Evolutionary conservation across 2,888 invertebrate species (phyloP), one percentile per base, ranked within the genome.

Genomic region (Campoplex nolae): DNA sequence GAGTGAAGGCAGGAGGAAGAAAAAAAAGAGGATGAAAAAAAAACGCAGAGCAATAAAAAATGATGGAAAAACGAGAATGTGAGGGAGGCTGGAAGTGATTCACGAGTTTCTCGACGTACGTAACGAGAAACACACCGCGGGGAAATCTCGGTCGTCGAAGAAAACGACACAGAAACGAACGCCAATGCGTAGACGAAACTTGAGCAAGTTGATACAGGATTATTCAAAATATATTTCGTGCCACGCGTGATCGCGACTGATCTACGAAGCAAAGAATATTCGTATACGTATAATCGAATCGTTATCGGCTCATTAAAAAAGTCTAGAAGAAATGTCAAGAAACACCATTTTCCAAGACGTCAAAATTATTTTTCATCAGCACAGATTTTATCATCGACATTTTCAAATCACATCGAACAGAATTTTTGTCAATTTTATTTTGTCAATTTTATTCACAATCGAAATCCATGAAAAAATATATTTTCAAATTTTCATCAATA

Each of bases 21-120:
- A 70, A 70, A 65, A 80, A 45, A 62, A 23, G 67, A 62, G n/a
- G 48, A 9, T 76, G 70, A 65, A 28, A 70, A 32, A 58, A 48
- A 83, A 79, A 48, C 42, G 54, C 70, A 51, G 48, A 67, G 56
- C 8, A 56, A 70, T 68, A 23, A 80, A 58, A 70, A 81, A 70
- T 48, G 75, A 80, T 70, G 84, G 84, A 81, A 82, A 73, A 85
- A 80, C 58, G 68, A 67, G 45, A 42, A 76, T 62, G 83, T 23
- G 79, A 56, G 54, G 62, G 84, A 79, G 83, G 83, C 82, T 85
- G 81, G 84, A 84, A 86, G 86, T 89, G 89, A 89, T 89, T 89
- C 88, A 88, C 88, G 88, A 88, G 87, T 83, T 86, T 79, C 87
- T 86, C 84, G 88, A 85, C 88, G 83, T 70, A 85, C 83, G 86